A percentile compares a stretch with the other conserved stretches of the same genome.
phyloP scores from a whole-genome alignment of 2,888 invertebrate species.

The Timema cristinae region DNA sequence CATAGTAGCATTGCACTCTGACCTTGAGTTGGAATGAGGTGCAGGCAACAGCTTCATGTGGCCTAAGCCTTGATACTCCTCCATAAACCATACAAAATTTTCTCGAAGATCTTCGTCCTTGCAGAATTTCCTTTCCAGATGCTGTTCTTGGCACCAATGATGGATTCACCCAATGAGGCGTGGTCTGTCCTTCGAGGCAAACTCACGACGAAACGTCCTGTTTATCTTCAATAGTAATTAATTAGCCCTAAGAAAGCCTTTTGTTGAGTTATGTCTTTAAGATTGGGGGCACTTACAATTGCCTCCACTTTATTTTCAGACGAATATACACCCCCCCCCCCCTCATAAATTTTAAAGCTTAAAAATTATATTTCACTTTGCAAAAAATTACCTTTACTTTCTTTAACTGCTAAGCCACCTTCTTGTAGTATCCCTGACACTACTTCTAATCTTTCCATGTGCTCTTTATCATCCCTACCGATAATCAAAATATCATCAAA shows the following conservation, averaged over 20 bases:
- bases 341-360: background rate
- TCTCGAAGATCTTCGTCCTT: too few species aligned
- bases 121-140: too few species aligned
- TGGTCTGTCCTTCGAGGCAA: too few species aligned
- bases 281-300: background rate
- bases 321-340: background rate
- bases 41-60: too few species aligned
- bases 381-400: background rate
- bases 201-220: too few species aligned
- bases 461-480: background rate
- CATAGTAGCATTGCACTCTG: too few species aligned
- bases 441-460: background rate
- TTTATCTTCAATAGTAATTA: background rate
- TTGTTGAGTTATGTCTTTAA: background rate
- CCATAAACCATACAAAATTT: too few species aligned
- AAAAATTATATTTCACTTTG: background rate
- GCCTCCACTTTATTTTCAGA: background rate
- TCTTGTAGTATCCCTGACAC: background rate
- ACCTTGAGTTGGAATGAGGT: too few species aligned
- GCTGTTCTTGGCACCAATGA: too few species aligned
- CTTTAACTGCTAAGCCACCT: background rate
- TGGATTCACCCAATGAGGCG: too few species aligned
- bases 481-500: background rate
- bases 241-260: slow-evolving; percentile 7
- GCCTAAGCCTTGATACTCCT: too few species aligned